These are phyloP conservation scores for Pachypeltis micranthus DNA, from an alignment of 1,140 invertebrate species.

Conservation along the genomic window DNA sequence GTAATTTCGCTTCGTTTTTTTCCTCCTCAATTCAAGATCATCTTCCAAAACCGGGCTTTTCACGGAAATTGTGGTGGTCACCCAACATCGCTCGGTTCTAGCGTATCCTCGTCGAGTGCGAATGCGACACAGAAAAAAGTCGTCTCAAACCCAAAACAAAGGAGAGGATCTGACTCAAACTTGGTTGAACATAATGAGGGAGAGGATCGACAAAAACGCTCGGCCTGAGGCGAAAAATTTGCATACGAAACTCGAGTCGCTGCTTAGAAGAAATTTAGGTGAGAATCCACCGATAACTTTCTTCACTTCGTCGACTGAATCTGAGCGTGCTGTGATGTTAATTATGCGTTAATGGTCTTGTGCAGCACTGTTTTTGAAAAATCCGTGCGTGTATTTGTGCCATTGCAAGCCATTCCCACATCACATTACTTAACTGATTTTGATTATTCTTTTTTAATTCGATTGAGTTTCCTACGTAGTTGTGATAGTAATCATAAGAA, in stretches of 20 bases:
- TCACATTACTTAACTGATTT: no score
- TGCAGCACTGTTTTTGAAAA: no score
- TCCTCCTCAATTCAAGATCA: not conserved
- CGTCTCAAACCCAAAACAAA: not conserved
- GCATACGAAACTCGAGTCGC: conserved; percentile 52
- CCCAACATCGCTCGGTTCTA: not conserved
- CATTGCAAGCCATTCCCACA: no score
- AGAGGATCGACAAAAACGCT: conserved; percentile 40
- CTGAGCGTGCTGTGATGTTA: no score
- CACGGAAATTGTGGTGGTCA: not conserved
- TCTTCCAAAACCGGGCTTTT: not conserved
- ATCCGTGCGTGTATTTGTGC: no score
- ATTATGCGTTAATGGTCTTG: no score
- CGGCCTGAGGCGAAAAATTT: not conserved
- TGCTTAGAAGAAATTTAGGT: no score
- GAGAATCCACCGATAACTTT: no score
- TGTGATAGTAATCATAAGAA: no score
- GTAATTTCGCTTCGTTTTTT: not conserved
- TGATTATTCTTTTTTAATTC: no score
- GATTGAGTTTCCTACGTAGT: no score
- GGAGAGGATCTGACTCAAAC: not conserved
- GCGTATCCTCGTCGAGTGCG: not conserved
- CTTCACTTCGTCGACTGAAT: no score
- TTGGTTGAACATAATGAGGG: conserved; percentile 22
- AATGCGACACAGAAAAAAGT: not conserved